Percentiles rank a stretch among this genome's conserved stretches.
Conservation (phyloP, 2,113 vertebrate genomes). For the Nycticorax nycticorax region DNA sequence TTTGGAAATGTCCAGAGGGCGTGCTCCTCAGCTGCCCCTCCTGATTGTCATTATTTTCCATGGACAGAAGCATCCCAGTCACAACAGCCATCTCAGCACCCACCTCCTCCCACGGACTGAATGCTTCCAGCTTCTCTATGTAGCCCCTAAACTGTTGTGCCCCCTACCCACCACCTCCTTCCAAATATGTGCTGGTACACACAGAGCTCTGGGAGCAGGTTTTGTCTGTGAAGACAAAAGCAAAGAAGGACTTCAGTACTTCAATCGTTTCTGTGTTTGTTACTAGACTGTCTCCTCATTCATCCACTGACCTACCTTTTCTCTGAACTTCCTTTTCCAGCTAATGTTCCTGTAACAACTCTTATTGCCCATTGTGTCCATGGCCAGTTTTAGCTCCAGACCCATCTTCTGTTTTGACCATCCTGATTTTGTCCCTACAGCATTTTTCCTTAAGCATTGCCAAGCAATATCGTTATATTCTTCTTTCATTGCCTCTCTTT, state of each 20-base stretch:
- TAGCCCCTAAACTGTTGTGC: neutral
- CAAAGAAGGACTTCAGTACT: neutral
- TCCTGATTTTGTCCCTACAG: neutral
- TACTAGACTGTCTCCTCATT: neutral
- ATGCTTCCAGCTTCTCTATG: neutral
- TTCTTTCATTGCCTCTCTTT: neutral
- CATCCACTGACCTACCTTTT: neutral
- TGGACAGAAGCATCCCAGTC: neutral
- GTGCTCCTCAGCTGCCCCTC: neutral
- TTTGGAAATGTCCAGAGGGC: neutral
- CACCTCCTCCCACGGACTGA: neutral
- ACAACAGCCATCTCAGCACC: neutral
- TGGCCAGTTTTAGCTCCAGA: neutral
- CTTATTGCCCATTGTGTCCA: neutral
- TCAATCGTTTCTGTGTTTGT: neutral
- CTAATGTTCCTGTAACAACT: rapidly evolving
- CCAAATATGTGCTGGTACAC: neutral
- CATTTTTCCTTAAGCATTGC: neutral
- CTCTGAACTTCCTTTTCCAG: neutral
- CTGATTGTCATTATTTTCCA: neutral
- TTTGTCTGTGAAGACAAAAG: neutral
- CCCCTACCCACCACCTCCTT: neutral
- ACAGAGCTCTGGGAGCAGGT: neutral
- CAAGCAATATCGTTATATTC: neutral
- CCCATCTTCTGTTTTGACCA: neutral